These are phyloP conservation scores for Cryptophagus acutangulus DNA, from an alignment of 2,888 invertebrate genomes.

Conservation along the genomic window DNA sequence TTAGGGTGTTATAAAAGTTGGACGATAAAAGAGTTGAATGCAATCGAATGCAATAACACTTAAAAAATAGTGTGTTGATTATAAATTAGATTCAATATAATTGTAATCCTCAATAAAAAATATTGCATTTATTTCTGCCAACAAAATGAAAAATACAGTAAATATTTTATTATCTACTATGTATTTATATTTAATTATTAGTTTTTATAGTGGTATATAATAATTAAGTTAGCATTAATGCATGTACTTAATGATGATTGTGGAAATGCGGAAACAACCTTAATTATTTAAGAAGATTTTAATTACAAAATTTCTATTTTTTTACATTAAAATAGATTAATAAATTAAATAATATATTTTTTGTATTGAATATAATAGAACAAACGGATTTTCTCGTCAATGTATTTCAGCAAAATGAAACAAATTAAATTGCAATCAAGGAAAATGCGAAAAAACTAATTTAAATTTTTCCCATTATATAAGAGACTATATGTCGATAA, in stretches of 20 bases:
- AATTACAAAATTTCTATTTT: slow-evolving; percentile 8
- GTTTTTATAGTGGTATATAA: no score
- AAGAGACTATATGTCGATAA: neutral
- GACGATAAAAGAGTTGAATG: no score
- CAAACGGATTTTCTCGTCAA: slow-evolving; percentile 3
- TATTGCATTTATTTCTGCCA: no score
- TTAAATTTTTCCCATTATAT: slow-evolving; percentile 18
- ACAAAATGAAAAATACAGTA: no score
- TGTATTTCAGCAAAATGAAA: slow-evolving; percentile 1
- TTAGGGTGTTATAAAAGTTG: no score
- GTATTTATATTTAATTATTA: no score
- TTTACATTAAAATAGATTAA: slow-evolving; percentile 13
- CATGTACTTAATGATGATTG: slow-evolving; percentile 1
- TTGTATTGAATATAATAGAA: slow-evolving; percentile 6
- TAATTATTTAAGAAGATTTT: slow-evolving; percentile 11
- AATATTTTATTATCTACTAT: no score
- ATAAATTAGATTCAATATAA: no score
- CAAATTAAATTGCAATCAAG: slow-evolving; percentile 18
- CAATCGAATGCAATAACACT: no score
- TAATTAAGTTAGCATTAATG: neutral
- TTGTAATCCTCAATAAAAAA: no score
- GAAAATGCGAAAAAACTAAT: slow-evolving; percentile 14
- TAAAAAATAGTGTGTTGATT: no score
- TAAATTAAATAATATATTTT: slow-evolving; percentile 16
- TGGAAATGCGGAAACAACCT: slow-evolving; percentile 8